Conservation (phyloP, 1,140 invertebrate species). For the Myzus persicae region DNA sequence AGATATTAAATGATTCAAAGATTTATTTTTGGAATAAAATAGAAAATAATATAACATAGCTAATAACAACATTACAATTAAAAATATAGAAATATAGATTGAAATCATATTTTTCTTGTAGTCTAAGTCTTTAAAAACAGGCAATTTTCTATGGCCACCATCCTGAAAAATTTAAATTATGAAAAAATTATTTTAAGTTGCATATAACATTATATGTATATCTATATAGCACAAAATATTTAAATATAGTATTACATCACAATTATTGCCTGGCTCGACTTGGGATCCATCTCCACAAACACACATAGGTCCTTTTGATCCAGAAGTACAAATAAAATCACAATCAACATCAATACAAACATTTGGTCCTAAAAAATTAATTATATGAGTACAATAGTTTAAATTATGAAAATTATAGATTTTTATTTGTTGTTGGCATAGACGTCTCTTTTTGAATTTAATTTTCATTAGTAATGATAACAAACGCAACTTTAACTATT, state of each 20-base stretch:
- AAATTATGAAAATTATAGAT: background rate
- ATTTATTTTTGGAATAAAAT: slow-evolving; percentile 29
- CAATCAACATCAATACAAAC: slow-evolving; percentile 57
- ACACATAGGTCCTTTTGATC: slow-evolving; percentile 53
- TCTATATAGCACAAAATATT: background rate
- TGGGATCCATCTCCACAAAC: slow-evolving; percentile 60
- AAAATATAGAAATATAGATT: slow-evolving; percentile 6
- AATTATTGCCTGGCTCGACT: slow-evolving; percentile 55
- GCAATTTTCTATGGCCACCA: background rate
- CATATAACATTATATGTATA: background rate
- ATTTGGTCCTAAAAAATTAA: slow-evolving; percentile 51
- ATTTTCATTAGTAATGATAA: background rate
- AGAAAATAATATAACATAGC: slow-evolving; percentile 35
- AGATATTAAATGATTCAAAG: background rate
- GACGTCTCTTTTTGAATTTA: too few species aligned
- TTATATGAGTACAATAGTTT: background rate
- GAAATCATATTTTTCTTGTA: slow-evolving; percentile 19
- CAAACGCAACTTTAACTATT: background rate
- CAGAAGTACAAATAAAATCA: slow-evolving; percentile 59
- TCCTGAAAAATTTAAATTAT: background rate
- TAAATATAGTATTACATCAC: slow-evolving; percentile 48
- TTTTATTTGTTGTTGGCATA: background rate
- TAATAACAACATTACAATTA: background rate
- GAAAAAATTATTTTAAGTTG: background rate
- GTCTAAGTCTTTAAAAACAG: background rate